These are phyloP conservation scores for Hiodon alosoides DNA, from an alignment of 2,113 vertebrate genomes.

Conservation along the genomic window DNA sequence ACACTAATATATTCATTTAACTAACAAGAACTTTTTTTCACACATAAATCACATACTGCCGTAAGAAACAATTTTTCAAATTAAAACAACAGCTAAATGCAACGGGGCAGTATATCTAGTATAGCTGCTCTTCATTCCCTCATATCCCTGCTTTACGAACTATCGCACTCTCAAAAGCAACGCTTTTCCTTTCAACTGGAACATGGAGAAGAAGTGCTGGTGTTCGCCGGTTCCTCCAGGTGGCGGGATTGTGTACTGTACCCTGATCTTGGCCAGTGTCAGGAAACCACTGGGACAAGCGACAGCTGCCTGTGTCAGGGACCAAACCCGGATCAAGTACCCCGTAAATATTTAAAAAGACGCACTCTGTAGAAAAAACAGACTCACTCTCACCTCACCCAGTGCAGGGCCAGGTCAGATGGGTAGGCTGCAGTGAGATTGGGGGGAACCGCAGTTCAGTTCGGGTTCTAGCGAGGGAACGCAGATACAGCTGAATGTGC, in stretches of 20 bases:
- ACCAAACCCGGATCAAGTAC: conserved; percentile 55
- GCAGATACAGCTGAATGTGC: no score
- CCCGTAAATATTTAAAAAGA: conserved; percentile 67
- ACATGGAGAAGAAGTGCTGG: background rate
- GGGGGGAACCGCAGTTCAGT: conserved; percentile 18
- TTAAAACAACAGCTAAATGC: no score
- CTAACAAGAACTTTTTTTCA: no score
- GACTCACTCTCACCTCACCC: conserved; percentile 34
- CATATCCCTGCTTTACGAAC: no score
- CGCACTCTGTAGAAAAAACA: conserved; percentile 48
- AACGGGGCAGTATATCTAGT: no score
- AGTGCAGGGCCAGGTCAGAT: background rate
- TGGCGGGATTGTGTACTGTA: background rate
- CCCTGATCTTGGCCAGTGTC: background rate
- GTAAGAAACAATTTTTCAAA: no score
- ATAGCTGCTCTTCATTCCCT: no score
- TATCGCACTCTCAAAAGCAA: no score
- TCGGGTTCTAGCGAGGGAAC: no score
- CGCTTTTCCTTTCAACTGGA: no score
- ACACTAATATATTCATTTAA: no score
- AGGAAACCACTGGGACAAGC: conserved; percentile 43
- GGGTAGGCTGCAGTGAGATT: conserved; percentile 30
- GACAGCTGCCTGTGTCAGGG: conserved; percentile 32
- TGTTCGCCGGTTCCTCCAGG: background rate
- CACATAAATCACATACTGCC: no score